Conservation (phyloP, 2,797 vertebrate genomes). For the Remorina albescens region DNA sequence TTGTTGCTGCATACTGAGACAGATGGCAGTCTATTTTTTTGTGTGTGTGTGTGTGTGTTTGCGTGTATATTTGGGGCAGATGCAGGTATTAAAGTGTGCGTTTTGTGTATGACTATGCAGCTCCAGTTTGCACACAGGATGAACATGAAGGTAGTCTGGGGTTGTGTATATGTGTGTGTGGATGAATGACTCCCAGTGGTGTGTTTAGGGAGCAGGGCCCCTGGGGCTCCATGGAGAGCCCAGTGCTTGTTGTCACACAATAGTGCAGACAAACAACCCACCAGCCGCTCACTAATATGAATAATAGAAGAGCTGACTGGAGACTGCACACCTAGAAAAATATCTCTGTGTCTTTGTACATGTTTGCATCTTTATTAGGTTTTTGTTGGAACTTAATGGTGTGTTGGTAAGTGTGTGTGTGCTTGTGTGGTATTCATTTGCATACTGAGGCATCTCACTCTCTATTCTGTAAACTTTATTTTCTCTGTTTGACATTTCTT, state of each 20-base stretch:
- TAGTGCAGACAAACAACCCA: slow-evolving; percentile 70
- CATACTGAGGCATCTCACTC: slow-evolving; percentile 19
- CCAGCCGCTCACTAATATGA: slow-evolving; percentile 62
- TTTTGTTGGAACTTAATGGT: slow-evolving; percentile 29
- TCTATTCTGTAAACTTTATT: slow-evolving; percentile 41
- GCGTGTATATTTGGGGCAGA: not conserved
- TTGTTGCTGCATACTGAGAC: slow-evolving; percentile 63
- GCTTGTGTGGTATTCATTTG: slow-evolving; percentile 30
- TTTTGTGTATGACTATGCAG: slow-evolving; percentile 15
- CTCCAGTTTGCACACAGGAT: slow-evolving; percentile 23
- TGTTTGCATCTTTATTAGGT: slow-evolving; percentile 25
- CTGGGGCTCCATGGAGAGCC: slow-evolving; percentile 59
- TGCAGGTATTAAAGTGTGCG: slow-evolving; percentile 28
- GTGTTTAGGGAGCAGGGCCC: slow-evolving; percentile 70
- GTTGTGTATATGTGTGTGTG: slow-evolving; percentile 22
- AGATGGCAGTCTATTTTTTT: slow-evolving; percentile 57
- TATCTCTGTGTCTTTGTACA: slow-evolving; percentile 36
- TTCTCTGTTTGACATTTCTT: slow-evolving; percentile 13
- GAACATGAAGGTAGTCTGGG: slow-evolving; percentile 39
- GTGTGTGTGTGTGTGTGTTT: no score
- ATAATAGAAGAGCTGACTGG: slow-evolving; percentile 76
- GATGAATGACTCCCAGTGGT: slow-evolving; percentile 61
- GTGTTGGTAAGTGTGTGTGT: slow-evolving; percentile 15
- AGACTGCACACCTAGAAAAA: slow-evolving; percentile 54
- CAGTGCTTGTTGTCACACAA: slow-evolving; percentile 54